A percentile compares a stretch with the other conserved stretches of the same genome.
Evolutionary conservation across 2,888 invertebrate genomes (phyloP).

Genomic region (Apamea crenata): DNA sequence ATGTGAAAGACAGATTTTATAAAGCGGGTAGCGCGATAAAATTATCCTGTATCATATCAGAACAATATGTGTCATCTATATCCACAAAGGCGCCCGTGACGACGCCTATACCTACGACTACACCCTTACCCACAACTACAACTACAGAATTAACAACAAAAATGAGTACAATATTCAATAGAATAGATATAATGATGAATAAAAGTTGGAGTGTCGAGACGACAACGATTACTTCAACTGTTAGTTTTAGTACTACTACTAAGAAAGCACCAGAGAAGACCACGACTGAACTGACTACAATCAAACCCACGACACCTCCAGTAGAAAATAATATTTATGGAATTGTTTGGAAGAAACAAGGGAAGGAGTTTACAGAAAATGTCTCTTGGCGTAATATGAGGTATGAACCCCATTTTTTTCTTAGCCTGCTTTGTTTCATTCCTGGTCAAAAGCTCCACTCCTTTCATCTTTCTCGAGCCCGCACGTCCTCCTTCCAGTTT

Average conservation of each 20-base stretch:
- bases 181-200: constrained; percentile 88
- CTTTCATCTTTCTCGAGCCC: not conserved
- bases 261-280: constrained; percentile 78
- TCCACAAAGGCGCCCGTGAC: constrained; percentile 78
- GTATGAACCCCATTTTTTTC: constrained; percentile 68
- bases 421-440: not conserved
- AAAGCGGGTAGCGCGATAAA: constrained; percentile 94
- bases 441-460: not conserved
- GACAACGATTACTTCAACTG: constrained; percentile 85
- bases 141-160: constrained; percentile 85
- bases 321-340: constrained; percentile 87
- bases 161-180: constrained; percentile 87
- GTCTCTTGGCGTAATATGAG: constrained; percentile 87
- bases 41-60: constrained; percentile 91
- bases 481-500: not conserved
- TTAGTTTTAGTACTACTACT: constrained; percentile 85
- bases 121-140: constrained; percentile 78
- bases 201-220: constrained; percentile 90
- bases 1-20: constrained; percentile 93
- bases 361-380: constrained; percentile 83
- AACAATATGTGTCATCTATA: constrained; percentile 80
- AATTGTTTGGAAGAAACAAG: constrained; percentile 87
- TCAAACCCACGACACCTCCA: constrained; percentile 76
- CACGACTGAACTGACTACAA: constrained; percentile 77
- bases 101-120: constrained; percentile 75